Evolutionary conservation across 2,888 invertebrate genomes (phyloP).

Genomic region (Ceramica pisi): DNA sequence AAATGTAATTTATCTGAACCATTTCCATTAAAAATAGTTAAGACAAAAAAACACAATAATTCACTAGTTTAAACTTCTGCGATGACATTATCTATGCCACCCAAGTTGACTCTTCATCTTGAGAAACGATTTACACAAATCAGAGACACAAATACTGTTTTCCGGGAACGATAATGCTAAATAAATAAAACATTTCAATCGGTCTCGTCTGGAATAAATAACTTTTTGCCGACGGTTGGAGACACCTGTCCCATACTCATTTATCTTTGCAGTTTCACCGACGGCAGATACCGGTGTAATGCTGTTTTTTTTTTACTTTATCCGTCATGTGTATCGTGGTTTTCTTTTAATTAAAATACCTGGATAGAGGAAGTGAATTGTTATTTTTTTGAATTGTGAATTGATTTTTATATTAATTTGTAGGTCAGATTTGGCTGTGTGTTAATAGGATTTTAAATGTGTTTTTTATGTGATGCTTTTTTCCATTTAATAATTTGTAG

Average conservation of each 20-base stretch:
- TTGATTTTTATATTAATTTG: not conserved
- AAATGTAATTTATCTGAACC: slow-evolving; percentile 3
- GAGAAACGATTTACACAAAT: slow-evolving; percentile 40
- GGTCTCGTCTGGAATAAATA: slow-evolving; percentile 53
- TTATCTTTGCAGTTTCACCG: slow-evolving; percentile 57
- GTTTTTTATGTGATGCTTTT: too few species aligned
- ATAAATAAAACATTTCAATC: slow-evolving; percentile 65
- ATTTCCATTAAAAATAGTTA: slow-evolving; percentile 2
- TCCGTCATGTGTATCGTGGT: slow-evolving; percentile 13
- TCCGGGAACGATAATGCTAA: slow-evolving; percentile 45
- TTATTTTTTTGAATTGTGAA: not conserved
- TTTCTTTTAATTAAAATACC: slow-evolving; percentile 53
- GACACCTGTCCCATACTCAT: slow-evolving; percentile 64
- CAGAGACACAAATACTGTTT: slow-evolving; percentile 24
- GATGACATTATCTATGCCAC: slow-evolving; percentile 41
- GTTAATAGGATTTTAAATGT: not conserved
- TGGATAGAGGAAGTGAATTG: slow-evolving; percentile 33
- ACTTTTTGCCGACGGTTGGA: slow-evolving; percentile 45
- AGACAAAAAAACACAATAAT: slow-evolving; percentile 4
- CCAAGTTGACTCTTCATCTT: slow-evolving; percentile 50
- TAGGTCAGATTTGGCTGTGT: not conserved
- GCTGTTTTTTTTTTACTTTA: slow-evolving; percentile 24
- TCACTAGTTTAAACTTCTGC: slow-evolving; percentile 8
- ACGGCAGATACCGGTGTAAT: slow-evolving; percentile 35
- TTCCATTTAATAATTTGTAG: too few species aligned